Evolutionary conservation across 2,888 invertebrate species (phyloP).

Genomic region (Neoascia interrupta): DNA sequence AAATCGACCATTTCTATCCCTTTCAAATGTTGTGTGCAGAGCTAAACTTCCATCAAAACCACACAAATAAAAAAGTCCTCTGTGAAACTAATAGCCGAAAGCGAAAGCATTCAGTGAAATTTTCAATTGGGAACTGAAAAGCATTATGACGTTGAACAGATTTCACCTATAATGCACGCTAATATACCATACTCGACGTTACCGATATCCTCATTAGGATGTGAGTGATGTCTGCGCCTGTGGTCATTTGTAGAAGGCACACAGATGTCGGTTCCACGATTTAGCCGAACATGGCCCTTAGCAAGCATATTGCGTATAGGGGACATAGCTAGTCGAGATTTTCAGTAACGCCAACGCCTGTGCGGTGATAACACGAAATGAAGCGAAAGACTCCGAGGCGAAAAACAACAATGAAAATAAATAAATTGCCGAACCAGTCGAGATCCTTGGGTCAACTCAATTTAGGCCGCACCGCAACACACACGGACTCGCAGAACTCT

Average conservation of each 20-base stretch:
- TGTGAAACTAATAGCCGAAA: too few relatives aligned
- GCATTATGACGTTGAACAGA: too few relatives aligned
- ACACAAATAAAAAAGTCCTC: too few relatives aligned
- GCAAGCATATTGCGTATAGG: constrained; percentile 40
- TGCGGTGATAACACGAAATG: constrained; percentile 30
- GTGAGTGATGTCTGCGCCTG: constrained; percentile 52
- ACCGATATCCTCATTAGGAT: constrained; percentile 65
- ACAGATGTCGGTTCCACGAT: constrained; percentile 6
- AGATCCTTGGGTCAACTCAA: constrained; percentile 54
- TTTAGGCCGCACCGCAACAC: constrained; percentile 31
- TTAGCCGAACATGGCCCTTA: constrained; percentile 27
- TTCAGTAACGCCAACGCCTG: constrained; percentile 46
- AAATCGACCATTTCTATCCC: too few relatives aligned
- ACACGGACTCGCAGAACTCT: constrained; percentile 49
- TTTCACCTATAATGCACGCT: too few relatives aligned
- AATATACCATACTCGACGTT: too few relatives aligned
- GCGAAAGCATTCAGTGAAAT: too few relatives aligned
- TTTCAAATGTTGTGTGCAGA: too few relatives aligned
- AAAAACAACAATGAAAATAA: constrained; percentile 39
- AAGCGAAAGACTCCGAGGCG: constrained; percentile 19
- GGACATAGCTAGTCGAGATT: constrained; percentile 42
- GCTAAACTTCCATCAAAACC: too few relatives aligned
- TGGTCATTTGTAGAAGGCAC: constrained; percentile 43
- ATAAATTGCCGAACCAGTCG: constrained; percentile 25
- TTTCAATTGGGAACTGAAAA: too few relatives aligned